Percentiles rank a stretch among this genome's conserved stretches.
These are phyloP conservation scores for Zaprionus lachaisei DNA, from an alignment of 1,140 invertebrate genomes.

Conservation along the genomic window DNA sequence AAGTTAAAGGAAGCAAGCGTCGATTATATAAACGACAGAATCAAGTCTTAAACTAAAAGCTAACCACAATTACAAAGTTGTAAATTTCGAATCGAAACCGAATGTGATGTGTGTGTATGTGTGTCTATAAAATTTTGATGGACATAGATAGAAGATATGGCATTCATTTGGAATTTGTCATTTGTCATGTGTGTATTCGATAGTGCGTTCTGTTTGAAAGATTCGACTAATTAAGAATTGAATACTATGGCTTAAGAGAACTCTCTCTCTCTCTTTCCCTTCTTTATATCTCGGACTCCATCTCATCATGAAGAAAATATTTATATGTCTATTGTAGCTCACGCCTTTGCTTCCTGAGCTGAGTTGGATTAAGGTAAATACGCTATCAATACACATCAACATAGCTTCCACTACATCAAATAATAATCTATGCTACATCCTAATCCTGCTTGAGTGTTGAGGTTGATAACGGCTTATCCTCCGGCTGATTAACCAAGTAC, in stretches of 20 bases:
- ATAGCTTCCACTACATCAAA: constrained; percentile 5
- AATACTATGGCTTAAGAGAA: constrained; percentile 25
- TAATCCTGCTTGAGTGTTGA: constrained; percentile 33
- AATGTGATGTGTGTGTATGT: not conserved
- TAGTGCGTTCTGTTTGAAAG: not conserved
- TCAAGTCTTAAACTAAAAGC: constrained; percentile 17
- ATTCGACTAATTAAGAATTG: constrained; percentile 18
- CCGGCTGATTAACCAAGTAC: not conserved
- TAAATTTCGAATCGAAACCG: not conserved
- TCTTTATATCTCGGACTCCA: not conserved
- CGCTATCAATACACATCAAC: not conserved
- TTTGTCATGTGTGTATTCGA: constrained; percentile 1
- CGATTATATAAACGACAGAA: constrained; percentile 12
- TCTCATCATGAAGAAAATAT: not conserved
- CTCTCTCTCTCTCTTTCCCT: not conserved
- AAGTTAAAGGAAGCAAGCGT: constrained; percentile 30
- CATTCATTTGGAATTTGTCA: constrained; percentile 1
- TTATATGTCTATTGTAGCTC: constrained; percentile 10
- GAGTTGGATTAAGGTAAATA: constrained; percentile 8
- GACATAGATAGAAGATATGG: not conserved
- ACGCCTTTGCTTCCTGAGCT: constrained; percentile 15
- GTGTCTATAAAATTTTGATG: not conserved
- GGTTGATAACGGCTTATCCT: constrained; percentile 15
- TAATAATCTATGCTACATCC: not conserved
- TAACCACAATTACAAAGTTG: not conserved